Evolutionary conservation across 2,797 vertebrate genomes (phyloP), one percentile per base, ranked within the genome.

Genomic region (Darevskia mixta): DNA sequence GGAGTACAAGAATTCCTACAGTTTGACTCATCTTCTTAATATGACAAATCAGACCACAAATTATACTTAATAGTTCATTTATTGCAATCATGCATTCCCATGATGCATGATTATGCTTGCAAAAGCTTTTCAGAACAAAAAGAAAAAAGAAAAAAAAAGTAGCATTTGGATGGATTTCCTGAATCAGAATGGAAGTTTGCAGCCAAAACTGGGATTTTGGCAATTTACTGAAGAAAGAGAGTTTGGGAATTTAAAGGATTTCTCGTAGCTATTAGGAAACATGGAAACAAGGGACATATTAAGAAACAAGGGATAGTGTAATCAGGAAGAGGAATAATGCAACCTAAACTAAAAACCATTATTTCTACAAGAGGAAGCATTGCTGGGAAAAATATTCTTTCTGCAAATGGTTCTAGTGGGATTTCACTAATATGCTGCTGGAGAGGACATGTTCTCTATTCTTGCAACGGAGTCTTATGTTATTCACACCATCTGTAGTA

Each of bases 401-500:
- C 27, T 41, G 27, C 23, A 41, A 15, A 15, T 61, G 25, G 41
- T 45, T 49, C 25, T 82, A 23, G 41, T 83, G 18, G 35, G 66
- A 49, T 45, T 83, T 55, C 15, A 55, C 49, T 15, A 55, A 55
- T 55, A 55, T 55, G 49, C 49, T 55, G 49, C 66, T 29, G 5
- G 10, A 32, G 43, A 43, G 29, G 20, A 8, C 29, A 32, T 3
- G 1, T 45, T 83, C 82, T 61, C 32, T 8, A 55, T 61, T 29
- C 49, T 75, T 2, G 11, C 2, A 18, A 76, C 38, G 76, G 32
- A 71, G 27, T 82, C 35, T 13, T 20, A 41, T 45, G 49, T 55
- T 23, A n/a, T 76, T 85, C 83, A 64, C 38, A 43, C 35, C 13
- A 5, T 49, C 23, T 61, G 55, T 45, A 88, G 67, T 91, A 95